Base-by-base conservation (phyloP, 2,888 invertebrate genomes). In the Eumacrocentrus americanus region DNA sequence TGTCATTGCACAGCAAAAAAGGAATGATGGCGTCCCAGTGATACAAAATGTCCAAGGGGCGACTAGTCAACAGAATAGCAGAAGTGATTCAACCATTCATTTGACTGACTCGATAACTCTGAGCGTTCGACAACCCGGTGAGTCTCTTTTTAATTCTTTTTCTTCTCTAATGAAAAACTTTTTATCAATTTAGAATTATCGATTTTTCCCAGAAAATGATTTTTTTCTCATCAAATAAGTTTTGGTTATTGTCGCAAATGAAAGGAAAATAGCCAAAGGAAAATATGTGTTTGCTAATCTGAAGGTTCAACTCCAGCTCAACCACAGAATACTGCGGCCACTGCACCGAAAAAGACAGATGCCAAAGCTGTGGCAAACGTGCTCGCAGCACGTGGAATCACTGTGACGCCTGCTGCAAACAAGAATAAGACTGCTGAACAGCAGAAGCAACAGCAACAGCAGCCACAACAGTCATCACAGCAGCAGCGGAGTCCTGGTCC, bases 351-450 rank as follows among this genome's bases (percentile, higher is more conserved):
- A 50, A 88, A 88, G 70, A 87, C 87, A 37, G 89, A 91, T 75
- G 89, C 90, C 0, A 89, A 87, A 71, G 89, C 89, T 0, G 91
- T 92, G 72, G 91, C 91, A 0, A 89, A 88, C 74, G 89, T 91
- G 60, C 79, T 92, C 60, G 91, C 91, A 2, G 89, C 89, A 4
- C 83, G 91, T 63, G 91, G 91, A 1, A 91, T 92, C 57, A 91
- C 91, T 34, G 87, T 92, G 0, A 91, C 91, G 46, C 86, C 87
- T 40, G 88, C 89, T 46, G 85, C 87, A 22, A 87, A 82, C 7
- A 84, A 84, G 72, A 78, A 68, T 67, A 79, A 74, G 52, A 55
- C 37, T 29, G 62, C 54, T 23, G 75, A 76, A 48, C 68, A 65
- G 55, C 70, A 61, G 69, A 82, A 72, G 7, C 79, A 75, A 62